Conservation (phyloP, 2,888 invertebrate genomes). For the Cheilosia pagana region DNA sequence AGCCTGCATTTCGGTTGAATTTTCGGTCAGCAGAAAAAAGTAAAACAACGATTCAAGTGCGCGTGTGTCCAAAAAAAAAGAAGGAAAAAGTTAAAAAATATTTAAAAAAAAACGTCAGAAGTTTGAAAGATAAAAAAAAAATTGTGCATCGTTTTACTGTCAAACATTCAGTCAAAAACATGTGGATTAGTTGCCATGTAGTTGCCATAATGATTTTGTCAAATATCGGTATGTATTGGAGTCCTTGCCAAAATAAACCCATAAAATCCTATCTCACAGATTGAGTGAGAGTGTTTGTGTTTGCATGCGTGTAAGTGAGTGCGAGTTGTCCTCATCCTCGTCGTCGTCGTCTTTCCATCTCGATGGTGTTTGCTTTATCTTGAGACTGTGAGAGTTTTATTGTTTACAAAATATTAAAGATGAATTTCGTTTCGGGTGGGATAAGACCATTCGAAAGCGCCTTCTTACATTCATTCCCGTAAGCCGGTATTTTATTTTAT, state of each 20-base stretch:
- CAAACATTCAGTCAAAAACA: conserved; percentile 79
- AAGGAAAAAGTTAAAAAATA: neutral
- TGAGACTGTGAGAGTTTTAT: conserved; percentile 72
- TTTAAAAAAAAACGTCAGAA: neutral
- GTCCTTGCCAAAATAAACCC: conserved; percentile 52
- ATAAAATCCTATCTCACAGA: conserved; percentile 13
- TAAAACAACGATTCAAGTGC: conserved; percentile 15
- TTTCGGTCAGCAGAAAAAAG: neutral
- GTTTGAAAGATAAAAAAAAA: neutral
- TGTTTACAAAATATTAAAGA: conserved; percentile 74
- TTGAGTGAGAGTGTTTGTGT: neutral
- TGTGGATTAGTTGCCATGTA: conserved; percentile 84
- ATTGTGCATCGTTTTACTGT: conserved; percentile 63
- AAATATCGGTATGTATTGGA: conserved; percentile 81
- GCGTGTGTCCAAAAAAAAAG: conserved; percentile 13
- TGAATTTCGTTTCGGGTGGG: conserved; percentile 21
- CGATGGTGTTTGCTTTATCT: conserved; percentile 54
- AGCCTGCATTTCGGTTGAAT: neutral
- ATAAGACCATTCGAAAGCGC: conserved; percentile 57
- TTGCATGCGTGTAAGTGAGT: conserved; percentile 3
- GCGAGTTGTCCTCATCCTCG: neutral
- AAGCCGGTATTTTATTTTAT: conserved; percentile 50
- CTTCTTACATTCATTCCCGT: conserved; percentile 10
- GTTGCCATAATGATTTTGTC: conserved; percentile 82
- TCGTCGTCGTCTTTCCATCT: conserved; percentile 2